Evolutionary conservation across 2,888 invertebrate genomes (phyloP).

Genomic region (Drosophila emarginata): DNA sequence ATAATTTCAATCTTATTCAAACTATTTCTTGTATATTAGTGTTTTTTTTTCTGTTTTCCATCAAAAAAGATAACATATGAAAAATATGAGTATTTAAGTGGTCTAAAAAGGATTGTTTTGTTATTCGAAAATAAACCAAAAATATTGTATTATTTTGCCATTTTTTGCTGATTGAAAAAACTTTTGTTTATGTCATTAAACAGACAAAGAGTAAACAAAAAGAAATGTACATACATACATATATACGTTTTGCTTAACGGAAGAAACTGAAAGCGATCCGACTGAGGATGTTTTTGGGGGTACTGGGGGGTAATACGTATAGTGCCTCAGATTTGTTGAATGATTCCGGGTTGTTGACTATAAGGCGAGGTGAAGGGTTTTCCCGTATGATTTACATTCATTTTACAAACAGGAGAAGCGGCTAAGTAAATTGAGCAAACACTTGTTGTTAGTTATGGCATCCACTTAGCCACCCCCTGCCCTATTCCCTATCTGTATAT

Average conservation of each 20-base stretch:
- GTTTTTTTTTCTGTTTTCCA: background rate
- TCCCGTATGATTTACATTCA: constrained; percentile 2
- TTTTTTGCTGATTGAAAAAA: constrained; percentile 3
- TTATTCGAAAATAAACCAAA: constrained; percentile 1
- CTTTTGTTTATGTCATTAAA: constrained; percentile 61
- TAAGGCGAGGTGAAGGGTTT: constrained; percentile 3
- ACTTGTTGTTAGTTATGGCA: constrained; percentile 24
- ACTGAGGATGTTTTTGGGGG: background rate
- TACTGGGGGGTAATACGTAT: background rate
- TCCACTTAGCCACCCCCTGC: constrained; percentile 7
- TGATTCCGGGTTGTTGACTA: background rate
- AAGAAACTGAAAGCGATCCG: constrained; percentile 60
- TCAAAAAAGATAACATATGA: no score
- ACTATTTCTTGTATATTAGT: no score
- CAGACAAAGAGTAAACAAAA: constrained; percentile 24
- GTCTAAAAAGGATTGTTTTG: background rate
- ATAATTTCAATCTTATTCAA: background rate
- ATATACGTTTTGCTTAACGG: constrained; percentile 37
- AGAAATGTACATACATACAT: no score
- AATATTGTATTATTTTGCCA: constrained; percentile 16
- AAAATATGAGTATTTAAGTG: background rate
- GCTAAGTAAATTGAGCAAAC: constrained; percentile 29
- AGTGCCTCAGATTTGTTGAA: background rate
- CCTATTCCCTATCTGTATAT: background rate
- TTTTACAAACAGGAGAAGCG: constrained; percentile 12